Conservation (phyloP, 2,888 invertebrate species). For the Cantharis rufa region DNA sequence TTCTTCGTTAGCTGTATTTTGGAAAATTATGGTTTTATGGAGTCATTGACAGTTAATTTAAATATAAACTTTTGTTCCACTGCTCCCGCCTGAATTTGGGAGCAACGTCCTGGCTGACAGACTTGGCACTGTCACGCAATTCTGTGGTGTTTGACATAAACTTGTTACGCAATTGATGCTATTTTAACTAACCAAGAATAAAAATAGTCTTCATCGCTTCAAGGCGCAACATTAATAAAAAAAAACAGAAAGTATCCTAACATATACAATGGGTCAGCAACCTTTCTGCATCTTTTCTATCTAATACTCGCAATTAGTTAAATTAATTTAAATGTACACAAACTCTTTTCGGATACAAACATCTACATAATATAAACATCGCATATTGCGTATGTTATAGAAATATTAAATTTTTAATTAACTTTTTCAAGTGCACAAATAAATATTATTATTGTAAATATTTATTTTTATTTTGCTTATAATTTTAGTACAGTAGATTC, state of each 20-base stretch:
- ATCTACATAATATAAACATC: background rate
- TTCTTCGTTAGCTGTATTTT: slow-evolving; percentile 27
- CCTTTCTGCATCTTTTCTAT: slow-evolving; percentile 9
- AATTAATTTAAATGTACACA: background rate
- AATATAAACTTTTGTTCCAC: slow-evolving; percentile 44
- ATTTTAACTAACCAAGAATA: slow-evolving; percentile 25
- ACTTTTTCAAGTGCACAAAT: background rate
- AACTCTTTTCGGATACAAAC: background rate
- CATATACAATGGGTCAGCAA: slow-evolving; percentile 24
- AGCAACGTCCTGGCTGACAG: slow-evolving; percentile 37
- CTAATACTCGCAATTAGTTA: background rate
- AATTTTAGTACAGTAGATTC: no score
- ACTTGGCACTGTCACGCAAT: slow-evolving; percentile 38
- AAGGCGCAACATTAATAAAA: slow-evolving; percentile 7
- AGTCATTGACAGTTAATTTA: slow-evolving; percentile 46
- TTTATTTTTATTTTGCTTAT: no score
- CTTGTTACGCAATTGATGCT: slow-evolving; percentile 32
- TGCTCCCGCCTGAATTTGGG: slow-evolving; percentile 38
- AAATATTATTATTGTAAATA: no score
- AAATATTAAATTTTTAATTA: background rate
- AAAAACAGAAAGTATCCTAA: slow-evolving; percentile 23
- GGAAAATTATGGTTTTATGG: slow-evolving; percentile 32
- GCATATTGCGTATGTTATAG: background rate
- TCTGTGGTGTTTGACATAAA: slow-evolving; percentile 30
- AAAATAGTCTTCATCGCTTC: slow-evolving; percentile 18